Conservation (phyloP, 1,140 invertebrate genomes). For the Andricus grossulariae region DNA sequence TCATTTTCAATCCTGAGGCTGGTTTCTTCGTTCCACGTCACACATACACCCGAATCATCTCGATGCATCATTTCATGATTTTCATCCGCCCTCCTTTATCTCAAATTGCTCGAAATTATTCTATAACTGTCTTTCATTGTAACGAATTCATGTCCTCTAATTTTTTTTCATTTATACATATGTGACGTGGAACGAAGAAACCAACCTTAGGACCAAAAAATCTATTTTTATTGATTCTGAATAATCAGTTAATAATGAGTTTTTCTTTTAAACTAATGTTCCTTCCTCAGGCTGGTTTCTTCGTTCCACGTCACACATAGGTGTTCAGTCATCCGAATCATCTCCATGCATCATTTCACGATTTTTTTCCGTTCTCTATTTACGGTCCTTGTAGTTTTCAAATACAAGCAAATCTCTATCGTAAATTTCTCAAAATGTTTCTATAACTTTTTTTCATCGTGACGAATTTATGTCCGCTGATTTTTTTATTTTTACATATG, state of each 20-base stretch:
- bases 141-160: background rate
- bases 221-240: no score
- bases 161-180: background rate
- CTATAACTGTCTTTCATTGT: background rate
- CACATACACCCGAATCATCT: constrained; percentile 15
- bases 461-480: background rate
- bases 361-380: background rate
- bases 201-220: no score
- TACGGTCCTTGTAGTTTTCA: no score
- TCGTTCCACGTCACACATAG: no score
- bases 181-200: no score
- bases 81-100: background rate
- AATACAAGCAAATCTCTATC: no score
- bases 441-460: background rate
- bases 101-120: background rate
- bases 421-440: background rate
- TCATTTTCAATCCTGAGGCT: no score
- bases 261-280: no score
- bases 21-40: no score
- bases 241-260: no score
- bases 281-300: no score
- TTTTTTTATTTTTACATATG: background rate
- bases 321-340: constrained; percentile 19
- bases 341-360: background rate
- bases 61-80: background rate